Conservation (phyloP, 1,140 invertebrate species). For the Hypsibius dujardini region DNA sequence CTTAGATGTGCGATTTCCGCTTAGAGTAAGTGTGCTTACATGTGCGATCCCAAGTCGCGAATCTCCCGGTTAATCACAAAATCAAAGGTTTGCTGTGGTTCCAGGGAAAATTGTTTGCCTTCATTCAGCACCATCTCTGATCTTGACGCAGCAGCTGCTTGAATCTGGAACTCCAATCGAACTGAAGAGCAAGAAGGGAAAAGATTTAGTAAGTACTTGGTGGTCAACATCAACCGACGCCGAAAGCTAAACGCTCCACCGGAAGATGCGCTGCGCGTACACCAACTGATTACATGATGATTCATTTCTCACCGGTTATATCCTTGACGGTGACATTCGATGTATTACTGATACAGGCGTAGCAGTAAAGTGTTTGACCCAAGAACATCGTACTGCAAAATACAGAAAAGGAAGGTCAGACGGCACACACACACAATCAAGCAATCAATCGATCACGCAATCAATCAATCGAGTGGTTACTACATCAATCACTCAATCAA, state of each 20-base stretch:
- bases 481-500: too few relatives aligned
- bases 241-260: too few relatives aligned
- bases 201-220: too few relatives aligned
- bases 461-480: too few relatives aligned
- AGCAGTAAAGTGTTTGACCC: conserved; percentile 4
- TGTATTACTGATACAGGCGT: background rate
- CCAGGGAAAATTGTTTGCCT: background rate
- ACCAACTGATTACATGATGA: too few relatives aligned
- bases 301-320: too few relatives aligned
- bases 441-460: too few relatives aligned
- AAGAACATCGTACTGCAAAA: conserved; percentile 1
- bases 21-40: too few relatives aligned
- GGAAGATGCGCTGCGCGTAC: too few relatives aligned
- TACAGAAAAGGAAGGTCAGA: background rate
- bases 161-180: conserved; percentile 3
- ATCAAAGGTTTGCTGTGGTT: background rate
- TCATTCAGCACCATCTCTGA: background rate
- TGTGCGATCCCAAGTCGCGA: background rate
- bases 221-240: too few relatives aligned
- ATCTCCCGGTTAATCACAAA: background rate
- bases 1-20: too few relatives aligned
- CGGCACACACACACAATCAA: background rate
- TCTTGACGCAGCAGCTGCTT: background rate
- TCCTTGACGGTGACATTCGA: background rate
- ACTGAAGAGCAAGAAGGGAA: conserved; percentile 3